phyloP scores from a whole-genome alignment of 2,888 invertebrate genomes.

The Rhagium mordax region DNA sequence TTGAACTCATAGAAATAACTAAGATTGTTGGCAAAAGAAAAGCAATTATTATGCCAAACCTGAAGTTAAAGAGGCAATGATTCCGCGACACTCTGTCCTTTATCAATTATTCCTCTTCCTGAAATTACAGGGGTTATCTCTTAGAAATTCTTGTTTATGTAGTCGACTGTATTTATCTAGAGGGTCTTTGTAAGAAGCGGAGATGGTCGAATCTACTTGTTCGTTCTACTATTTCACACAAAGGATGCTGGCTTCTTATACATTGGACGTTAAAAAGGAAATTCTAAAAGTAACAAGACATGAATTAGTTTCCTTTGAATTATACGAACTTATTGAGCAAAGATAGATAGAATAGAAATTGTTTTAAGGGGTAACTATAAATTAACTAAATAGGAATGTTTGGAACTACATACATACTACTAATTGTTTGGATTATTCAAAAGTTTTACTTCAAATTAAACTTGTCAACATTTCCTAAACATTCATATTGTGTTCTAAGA shows the following conservation, averaged over 20 bases:
- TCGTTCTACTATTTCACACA: conserved; percentile 40
- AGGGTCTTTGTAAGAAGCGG: conserved; percentile 54
- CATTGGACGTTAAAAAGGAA: conserved; percentile 37
- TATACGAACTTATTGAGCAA: conserved; percentile 8
- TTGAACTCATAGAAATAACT: no score
- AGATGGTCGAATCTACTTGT: conserved; percentile 22
- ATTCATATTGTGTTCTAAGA: not conserved
- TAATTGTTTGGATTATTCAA: not conserved
- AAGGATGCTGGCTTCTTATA: conserved; percentile 37
- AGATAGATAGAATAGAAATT: not conserved
- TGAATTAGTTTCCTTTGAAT: conserved; percentile 45
- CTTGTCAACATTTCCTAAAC: no score
- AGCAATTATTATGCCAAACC: not conserved
- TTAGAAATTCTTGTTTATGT: conserved; percentile 63
- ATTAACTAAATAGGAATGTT: not conserved
- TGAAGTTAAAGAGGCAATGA: not conserved
- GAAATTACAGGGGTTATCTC: conserved; percentile 64
- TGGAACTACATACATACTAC: not conserved
- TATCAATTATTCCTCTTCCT: conserved; percentile 64
- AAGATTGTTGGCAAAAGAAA: no score
- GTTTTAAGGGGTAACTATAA: not conserved
- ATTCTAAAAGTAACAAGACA: conserved; percentile 31
- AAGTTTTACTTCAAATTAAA: not conserved
- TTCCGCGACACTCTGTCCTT: conserved; percentile 34
- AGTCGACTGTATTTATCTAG: conserved; percentile 64